A percentile compares a stretch with the other conserved stretches of the same genome.
These are phyloP conservation scores for Apis cerana DNA, from an alignment of 1,140 invertebrate species.

Conservation along the genomic window DNA sequence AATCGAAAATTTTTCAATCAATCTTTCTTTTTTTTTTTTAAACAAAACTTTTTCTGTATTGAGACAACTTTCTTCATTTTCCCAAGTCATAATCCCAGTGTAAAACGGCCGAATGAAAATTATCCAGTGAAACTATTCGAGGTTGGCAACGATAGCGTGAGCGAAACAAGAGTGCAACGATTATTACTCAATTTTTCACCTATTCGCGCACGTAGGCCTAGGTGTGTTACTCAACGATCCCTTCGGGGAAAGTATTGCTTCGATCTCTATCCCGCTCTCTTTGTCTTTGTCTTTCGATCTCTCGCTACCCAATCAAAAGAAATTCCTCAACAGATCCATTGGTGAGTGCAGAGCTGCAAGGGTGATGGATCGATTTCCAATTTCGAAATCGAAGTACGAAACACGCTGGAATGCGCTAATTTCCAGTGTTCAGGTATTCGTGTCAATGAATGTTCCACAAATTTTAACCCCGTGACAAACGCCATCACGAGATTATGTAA, in stretches of 20 bases:
- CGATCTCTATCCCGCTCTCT: not conserved
- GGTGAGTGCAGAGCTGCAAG: slow-evolving; percentile 32
- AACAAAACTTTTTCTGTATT: no score
- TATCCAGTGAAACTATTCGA: not conserved
- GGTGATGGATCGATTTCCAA: slow-evolving; percentile 58
- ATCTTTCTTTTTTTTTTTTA: no score
- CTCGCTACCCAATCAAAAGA: slow-evolving; percentile 31
- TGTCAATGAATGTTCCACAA: slow-evolving; percentile 43
- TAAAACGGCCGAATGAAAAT: no score
- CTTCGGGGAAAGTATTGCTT: slow-evolving; percentile 56
- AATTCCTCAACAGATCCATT: slow-evolving; percentile 44
- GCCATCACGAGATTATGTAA: not conserved
- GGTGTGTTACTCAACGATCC: slow-evolving; percentile 48
- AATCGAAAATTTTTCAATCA: no score
- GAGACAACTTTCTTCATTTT: no score
- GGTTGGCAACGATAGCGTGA: not conserved
- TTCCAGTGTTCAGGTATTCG: slow-evolving; percentile 41
- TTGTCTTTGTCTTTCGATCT: not conserved
- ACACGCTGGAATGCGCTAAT: slow-evolving; percentile 37
- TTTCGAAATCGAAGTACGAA: slow-evolving; percentile 46
- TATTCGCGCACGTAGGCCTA: not conserved
- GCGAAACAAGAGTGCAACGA: slow-evolving; percentile 14
- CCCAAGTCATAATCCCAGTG: no score
- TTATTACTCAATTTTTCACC: slow-evolving; percentile 41
- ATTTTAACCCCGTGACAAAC: slow-evolving; percentile 24